Evolutionary conservation across 2,797 vertebrate species (phyloP), one percentile per base, ranked within the genome.

Genomic region (Echeneis naucrates): DNA sequence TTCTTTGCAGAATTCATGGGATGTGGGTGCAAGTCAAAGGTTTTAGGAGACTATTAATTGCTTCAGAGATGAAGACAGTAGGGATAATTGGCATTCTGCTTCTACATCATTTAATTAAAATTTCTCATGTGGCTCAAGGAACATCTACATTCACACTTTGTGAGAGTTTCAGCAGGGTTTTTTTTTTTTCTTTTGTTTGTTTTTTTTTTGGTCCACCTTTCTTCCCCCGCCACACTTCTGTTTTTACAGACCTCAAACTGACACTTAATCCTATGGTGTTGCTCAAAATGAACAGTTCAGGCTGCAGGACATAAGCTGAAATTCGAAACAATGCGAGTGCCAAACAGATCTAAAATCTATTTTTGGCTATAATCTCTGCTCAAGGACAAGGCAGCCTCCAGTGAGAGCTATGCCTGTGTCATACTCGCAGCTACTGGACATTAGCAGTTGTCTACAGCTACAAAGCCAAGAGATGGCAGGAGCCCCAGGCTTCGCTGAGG

Each of bases 341-440:
- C 55, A 55, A 54, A 53, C 61, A 44, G 37, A 68, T 78, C 72
- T 55, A 35, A 54, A 37, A 69, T 85, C 83, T 89, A 89, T 89
- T 86, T 85, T 77, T 60, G 48, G 75, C 58, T 74, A 54, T 87
- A 78, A 85, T 87, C 78, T 80, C 56, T 51, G 72, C 78, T 74
- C 63, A 77, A 83, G 75, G 78, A 84, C 78, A 80, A 58, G 12
- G 16, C 59, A 65, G 81, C 78, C 84, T 80, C 59, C 33, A 70
- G 78, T 63, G 59, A 65, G 64, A 75, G 73, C 40, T 44, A 14
- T 13, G 53, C 67, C 73, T 66, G 60, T 80, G 75, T 59, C 45
- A 54, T 58, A 66, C 42, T 78, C 60, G 3, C n/a, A 37, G 44
- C 68, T 58, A 65, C 63, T 70, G 82, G 79, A 81, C 81, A 76